phyloP scores from a whole-genome alignment of 1,140 invertebrate genomes.

The Phymorhynchus buccinoides region DNA sequence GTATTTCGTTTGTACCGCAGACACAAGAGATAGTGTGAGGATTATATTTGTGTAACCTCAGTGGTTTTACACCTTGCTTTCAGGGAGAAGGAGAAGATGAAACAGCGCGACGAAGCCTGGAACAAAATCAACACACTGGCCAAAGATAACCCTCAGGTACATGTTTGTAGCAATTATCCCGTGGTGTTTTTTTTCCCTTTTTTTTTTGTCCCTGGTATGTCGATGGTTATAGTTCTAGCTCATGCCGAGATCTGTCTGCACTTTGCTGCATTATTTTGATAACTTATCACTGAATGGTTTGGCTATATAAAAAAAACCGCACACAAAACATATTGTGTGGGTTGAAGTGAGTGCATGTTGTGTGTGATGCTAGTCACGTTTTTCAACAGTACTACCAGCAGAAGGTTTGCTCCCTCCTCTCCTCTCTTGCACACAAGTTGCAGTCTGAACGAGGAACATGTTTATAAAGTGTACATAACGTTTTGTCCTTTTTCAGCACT shows the following conservation, averaged over 20 bases:
- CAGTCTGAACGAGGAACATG: no score
- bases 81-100: constrained; percentile 69
- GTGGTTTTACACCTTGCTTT: constrained; percentile 35
- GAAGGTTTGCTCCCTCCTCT: not conserved
- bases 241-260: not conserved
- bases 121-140: constrained; percentile 64
- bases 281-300: not conserved
- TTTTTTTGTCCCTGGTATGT: not conserved
- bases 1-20: no score
- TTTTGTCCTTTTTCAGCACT: no score
- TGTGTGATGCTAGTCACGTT: not conserved
- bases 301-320: not conserved
- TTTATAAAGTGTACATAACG: no score
- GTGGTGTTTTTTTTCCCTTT: not conserved
- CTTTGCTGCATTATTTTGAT: not conserved
- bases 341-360: constrained; percentile 1
- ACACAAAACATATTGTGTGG: not conserved
- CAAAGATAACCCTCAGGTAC: constrained; percentile 62
- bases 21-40: no score
- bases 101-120: constrained; percentile 69
- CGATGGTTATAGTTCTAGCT: not conserved
- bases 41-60: no score
- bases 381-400: not conserved
- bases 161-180: not conserved
- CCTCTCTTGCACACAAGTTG: not conserved